phyloP scores from a whole-genome alignment of 2,113 vertebrate genomes.

The Chaenocephalus aceratus region DNA sequence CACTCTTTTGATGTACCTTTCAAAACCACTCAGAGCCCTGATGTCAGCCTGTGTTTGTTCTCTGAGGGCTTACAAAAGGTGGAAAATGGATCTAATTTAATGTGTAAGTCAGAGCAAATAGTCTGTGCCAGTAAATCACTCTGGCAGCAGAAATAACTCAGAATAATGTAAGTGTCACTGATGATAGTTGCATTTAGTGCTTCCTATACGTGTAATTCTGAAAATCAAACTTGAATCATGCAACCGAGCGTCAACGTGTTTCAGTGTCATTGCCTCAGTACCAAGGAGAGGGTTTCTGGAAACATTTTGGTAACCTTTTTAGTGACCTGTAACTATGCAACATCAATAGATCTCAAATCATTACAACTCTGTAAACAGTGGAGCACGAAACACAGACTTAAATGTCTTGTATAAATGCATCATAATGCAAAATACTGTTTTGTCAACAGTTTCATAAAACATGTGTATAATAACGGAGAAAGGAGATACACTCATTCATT shows the following conservation, averaged over 20 bases:
- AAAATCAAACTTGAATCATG: conserved; percentile 21
- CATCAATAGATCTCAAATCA: not conserved
- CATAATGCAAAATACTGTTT: not conserved
- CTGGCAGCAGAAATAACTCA: conserved; percentile 37
- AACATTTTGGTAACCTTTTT: not conserved
- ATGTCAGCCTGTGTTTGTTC: conserved; percentile 59
- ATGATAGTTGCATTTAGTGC: conserved; percentile 22
- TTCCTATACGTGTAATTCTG: conserved; percentile 6
- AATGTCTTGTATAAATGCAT: not conserved
- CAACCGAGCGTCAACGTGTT: not conserved
- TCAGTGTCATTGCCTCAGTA: not conserved
- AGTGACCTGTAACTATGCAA: not conserved
- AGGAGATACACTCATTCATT: too few relatives aligned
- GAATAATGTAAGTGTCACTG: conserved; percentile 33
- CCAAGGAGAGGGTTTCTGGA: not conserved
- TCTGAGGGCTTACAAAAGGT: conserved; percentile 45
- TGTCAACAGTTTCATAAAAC: too few relatives aligned
- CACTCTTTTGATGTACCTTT: conserved; percentile 82
- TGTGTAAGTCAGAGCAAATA: conserved; percentile 56
- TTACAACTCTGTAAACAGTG: too few relatives aligned
- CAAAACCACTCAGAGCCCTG: conserved; percentile 71
- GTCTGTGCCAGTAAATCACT: conserved; percentile 45
- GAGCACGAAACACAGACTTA: not conserved
- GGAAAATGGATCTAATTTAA: conserved; percentile 68
- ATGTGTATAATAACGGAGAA: too few relatives aligned